These are phyloP conservation scores for Dolichallabes microphthalmus DNA, from an alignment of 2,113 vertebrate species.

Conservation along the genomic window DNA sequence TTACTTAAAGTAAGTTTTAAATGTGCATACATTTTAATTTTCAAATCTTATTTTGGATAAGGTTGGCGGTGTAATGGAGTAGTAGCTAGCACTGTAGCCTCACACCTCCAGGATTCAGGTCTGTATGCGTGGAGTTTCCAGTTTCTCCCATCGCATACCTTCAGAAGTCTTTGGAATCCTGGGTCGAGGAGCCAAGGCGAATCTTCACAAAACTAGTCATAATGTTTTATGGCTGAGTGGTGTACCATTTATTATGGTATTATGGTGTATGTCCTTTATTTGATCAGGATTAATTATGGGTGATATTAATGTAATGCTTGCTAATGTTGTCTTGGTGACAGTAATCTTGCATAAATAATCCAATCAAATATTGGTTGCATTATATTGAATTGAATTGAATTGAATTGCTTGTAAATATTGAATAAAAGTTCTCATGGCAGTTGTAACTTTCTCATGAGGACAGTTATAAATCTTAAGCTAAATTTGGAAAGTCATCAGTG, in stretches of 20 bases:
- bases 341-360: neutral
- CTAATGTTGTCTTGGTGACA: neutral
- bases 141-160: too few species aligned
- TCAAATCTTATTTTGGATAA: neutral
- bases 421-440: conserved; percentile 20
- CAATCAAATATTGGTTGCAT: neutral
- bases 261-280: neutral
- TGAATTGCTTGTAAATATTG: too few species aligned
- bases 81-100: too few species aligned
- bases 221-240: too few species aligned
- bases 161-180: too few species aligned
- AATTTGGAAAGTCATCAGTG: neutral
- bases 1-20: too few species aligned
- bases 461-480: neutral
- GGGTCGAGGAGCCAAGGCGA: too few species aligned
- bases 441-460: neutral
- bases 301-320: neutral
- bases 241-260: neutral
- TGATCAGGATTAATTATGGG: neutral
- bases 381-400: too few species aligned
- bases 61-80: too few species aligned
- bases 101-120: too few species aligned
- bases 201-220: too few species aligned
- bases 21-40: neutral
- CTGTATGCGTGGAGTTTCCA: too few species aligned